phyloP scores from a whole-genome alignment of 2,113 vertebrate genomes.

The Origma solitaria region DNA sequence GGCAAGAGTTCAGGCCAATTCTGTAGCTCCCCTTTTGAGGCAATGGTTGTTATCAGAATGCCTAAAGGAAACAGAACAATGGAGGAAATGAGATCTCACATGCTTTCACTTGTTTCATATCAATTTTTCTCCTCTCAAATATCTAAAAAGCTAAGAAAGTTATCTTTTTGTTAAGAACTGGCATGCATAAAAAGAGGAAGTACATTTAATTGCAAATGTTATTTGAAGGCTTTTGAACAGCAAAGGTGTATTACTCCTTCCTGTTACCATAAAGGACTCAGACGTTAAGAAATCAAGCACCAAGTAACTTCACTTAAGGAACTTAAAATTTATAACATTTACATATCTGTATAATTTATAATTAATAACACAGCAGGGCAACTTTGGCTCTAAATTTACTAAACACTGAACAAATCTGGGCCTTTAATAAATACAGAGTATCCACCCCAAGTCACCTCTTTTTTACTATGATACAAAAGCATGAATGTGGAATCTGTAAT shows the following conservation, averaged over 20 bases:
- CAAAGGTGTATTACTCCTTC: not conserved
- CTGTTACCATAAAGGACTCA: not conserved
- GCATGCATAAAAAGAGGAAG: not conserved
- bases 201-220: not conserved
- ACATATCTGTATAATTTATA: not conserved
- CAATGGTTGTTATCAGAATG: slow-evolving; percentile 97
- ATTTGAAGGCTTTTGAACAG: not conserved
- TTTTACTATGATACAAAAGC: not conserved
- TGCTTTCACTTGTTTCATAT: not conserved
- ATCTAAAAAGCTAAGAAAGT: not conserved
- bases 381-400: not conserved
- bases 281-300: not conserved
- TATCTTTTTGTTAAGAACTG: not conserved
- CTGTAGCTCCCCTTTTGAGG: slow-evolving; percentile 94
- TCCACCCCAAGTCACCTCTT: not conserved
- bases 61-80: slow-evolving; percentile 60
- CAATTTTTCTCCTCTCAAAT: not conserved
- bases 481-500: not conserved
- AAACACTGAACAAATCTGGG: not conserved
- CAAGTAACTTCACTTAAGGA: not conserved
- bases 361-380: not conserved
- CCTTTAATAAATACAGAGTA: not conserved
- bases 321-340: not conserved
- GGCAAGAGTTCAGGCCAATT: slow-evolving; percentile 98
- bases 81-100: not conserved